A percentile compares a stretch with the other conserved stretches of the same genome.
Conservation (phyloP, 2,888 invertebrate species). For the Athripsodes cinereus region DNA sequence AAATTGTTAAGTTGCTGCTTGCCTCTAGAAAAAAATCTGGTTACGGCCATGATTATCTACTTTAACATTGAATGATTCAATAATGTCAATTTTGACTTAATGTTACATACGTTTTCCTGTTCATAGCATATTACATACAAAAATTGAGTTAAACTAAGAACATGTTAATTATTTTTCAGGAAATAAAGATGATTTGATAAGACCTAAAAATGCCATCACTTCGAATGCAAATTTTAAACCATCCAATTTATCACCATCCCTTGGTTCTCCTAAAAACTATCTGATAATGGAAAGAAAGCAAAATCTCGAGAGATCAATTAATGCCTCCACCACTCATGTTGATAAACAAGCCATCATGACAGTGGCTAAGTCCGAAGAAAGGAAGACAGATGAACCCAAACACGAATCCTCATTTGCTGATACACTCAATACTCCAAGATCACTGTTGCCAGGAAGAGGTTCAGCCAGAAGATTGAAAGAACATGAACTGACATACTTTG, state of each 20-base stretch:
- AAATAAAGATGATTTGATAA: neutral
- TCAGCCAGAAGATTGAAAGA: slow-evolving; percentile 47
- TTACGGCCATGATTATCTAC: too few relatives aligned
- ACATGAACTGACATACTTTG: slow-evolving; percentile 57
- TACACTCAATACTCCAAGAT: slow-evolving; percentile 22
- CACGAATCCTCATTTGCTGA: slow-evolving; percentile 19
- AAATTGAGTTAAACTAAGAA: too few relatives aligned
- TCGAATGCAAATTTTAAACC: neutral
- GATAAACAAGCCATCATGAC: neutral
- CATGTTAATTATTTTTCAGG: neutral
- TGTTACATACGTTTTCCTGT: too few relatives aligned
- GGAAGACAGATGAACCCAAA: neutral
- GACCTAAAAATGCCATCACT: neutral
- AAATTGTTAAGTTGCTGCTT: too few relatives aligned
- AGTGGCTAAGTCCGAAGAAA: neutral
- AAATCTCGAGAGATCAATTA: slow-evolving; percentile 6
- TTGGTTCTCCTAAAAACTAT: slow-evolving; percentile 5
- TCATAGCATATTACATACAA: too few relatives aligned
- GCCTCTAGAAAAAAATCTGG: too few relatives aligned
- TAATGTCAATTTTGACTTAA: too few relatives aligned
- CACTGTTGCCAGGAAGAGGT: slow-evolving; percentile 23
- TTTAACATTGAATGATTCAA: too few relatives aligned
- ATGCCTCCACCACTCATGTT: neutral
- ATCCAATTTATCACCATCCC: neutral
- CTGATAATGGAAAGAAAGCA: slow-evolving; percentile 11